phyloP scores from a whole-genome alignment of 2,797 vertebrate species.

The Podarcis lilfordi region DNA sequence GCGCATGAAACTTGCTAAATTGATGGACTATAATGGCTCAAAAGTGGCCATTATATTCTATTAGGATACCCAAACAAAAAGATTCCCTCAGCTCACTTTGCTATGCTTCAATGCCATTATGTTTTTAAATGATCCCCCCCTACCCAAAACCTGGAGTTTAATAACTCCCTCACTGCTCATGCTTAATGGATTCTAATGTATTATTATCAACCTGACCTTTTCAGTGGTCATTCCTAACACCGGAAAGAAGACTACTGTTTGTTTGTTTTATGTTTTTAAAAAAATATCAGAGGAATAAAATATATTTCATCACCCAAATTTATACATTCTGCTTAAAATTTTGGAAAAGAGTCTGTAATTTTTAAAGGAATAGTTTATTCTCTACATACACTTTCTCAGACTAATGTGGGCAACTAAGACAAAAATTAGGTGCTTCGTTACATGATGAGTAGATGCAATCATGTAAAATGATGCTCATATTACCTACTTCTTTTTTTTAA shows the following conservation, averaged over 20 bases:
- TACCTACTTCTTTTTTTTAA: conserved; percentile 17
- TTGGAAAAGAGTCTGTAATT: neutral
- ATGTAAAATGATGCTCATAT: conserved; percentile 27
- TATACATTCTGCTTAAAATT: neutral
- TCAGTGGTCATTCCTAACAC: conserved; percentile 16
- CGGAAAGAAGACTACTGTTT: conserved; percentile 12
- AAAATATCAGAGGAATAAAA: conserved; percentile 23
- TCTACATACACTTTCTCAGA: neutral
- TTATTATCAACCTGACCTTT: conserved; percentile 41
- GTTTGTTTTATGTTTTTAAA: neutral
- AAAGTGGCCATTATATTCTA: conserved; percentile 66
- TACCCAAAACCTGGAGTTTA: conserved; percentile 56
- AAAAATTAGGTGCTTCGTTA: neutral
- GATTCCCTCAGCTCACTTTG: conserved; percentile 57
- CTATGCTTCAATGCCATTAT: conserved; percentile 55
- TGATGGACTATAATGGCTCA: conserved; percentile 62
- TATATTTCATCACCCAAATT: neutral
- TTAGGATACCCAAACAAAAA: conserved; percentile 62
- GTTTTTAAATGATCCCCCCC: conserved; percentile 35
- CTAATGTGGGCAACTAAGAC: neutral
- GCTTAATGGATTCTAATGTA: conserved; percentile 35
- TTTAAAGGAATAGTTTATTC: neutral
- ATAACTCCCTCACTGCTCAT: conserved; percentile 53
- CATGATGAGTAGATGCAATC: neutral
- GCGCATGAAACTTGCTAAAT: conserved; percentile 51